Conservation (phyloP, 2,797 vertebrate genomes). For the Glyptemys insculpta region DNA sequence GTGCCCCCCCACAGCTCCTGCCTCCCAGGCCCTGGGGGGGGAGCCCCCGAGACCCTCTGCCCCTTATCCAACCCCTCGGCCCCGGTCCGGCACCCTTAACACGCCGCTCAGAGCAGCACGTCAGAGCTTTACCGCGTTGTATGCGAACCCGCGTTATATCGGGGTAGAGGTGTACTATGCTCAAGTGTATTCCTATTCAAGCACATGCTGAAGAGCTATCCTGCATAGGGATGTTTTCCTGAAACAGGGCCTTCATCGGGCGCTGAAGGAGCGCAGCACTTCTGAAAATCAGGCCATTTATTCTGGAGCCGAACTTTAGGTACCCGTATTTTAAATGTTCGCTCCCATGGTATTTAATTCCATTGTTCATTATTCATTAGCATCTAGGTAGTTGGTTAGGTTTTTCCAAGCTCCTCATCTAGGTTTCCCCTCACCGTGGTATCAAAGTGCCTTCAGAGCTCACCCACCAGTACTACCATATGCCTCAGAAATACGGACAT, state of each 20-base stretch:
- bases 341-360: background rate
- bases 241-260: background rate
- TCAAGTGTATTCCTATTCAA: background rate
- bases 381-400: too few species aligned
- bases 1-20: too few species aligned
- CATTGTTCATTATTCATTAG: background rate
- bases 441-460: background rate
- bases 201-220: rapidly evolving
- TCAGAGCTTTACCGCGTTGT: too few species aligned
- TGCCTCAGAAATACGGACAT: background rate
- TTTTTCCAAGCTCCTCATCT: background rate
- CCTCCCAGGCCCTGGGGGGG: too few species aligned
- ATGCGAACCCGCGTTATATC: too few species aligned
- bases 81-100: too few species aligned
- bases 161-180: too few species aligned
- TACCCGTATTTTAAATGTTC: background rate
- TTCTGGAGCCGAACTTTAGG: background rate
- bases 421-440: background rate
- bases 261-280: background rate
- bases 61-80: too few species aligned
- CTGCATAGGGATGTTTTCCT: rapidly evolving
- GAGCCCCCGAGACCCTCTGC: too few species aligned
- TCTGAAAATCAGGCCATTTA: background rate
- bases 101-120: too few species aligned
- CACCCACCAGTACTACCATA: rapidly evolving